phyloP scores from a whole-genome alignment of 2,113 vertebrate species.

The Actinemys pallida region DNA sequence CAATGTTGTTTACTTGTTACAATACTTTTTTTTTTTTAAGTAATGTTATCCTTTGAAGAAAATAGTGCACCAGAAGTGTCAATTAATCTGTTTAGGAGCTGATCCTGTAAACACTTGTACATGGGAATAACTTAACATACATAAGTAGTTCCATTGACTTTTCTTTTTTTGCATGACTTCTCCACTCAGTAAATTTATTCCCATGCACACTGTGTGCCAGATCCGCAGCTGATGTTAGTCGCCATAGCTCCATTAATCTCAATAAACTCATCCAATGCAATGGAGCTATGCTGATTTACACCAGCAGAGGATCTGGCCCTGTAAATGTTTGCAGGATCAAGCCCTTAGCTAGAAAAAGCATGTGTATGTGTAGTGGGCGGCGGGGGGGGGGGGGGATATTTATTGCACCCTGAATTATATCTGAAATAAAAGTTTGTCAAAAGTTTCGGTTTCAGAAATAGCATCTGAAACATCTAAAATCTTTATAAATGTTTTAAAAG shows the following conservation, averaged over 20 bases:
- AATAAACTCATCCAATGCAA: background rate
- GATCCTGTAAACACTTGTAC: background rate
- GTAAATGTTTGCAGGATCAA: background rate
- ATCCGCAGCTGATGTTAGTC: background rate
- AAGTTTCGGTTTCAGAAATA: slow-evolving; percentile 57
- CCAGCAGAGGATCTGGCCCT: background rate
- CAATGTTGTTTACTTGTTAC: background rate
- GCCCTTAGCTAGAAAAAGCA: background rate
- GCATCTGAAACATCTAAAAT: slow-evolving; percentile 42
- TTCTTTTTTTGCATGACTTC: background rate
- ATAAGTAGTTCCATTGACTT: background rate
- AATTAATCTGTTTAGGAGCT: background rate
- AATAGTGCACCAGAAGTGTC: background rate
- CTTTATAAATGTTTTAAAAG: slow-evolving; percentile 35
- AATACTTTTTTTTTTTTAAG: accelerated
- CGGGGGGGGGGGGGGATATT: background rate
- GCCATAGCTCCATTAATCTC: background rate
- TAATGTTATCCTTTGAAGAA: background rate
- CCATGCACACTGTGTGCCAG: background rate
- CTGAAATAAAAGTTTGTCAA: slow-evolving; percentile 34
- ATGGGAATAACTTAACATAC: background rate
- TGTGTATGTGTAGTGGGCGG: too few species aligned
- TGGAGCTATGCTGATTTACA: background rate
- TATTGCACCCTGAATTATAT: background rate
- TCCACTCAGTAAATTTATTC: background rate